phyloP scores from a whole-genome alignment of 2,888 invertebrate genomes.

The Polyommatus iphigenia region DNA sequence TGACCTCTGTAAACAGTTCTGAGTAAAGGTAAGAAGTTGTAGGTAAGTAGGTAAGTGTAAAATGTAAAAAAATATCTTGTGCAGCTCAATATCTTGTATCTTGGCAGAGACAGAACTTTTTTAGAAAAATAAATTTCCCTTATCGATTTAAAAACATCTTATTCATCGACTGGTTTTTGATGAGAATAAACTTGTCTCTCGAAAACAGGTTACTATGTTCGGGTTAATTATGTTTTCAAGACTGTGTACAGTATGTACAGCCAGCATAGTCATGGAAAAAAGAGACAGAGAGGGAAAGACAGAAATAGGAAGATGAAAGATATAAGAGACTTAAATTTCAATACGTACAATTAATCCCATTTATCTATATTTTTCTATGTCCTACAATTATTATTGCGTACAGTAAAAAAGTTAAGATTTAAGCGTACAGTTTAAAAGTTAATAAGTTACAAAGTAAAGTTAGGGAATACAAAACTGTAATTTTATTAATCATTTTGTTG shows the following conservation, averaged over 20 bases:
- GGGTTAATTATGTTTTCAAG: constrained; percentile 29
- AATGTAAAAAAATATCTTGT: not conserved
- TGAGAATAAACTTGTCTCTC: constrained; percentile 46
- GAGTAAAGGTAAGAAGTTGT: too few species aligned
- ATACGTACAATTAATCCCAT: not conserved
- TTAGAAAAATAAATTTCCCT: constrained; percentile 5
- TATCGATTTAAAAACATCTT: constrained; percentile 37
- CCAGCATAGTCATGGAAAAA: not conserved
- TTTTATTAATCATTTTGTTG: not conserved
- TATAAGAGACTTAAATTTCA: not conserved
- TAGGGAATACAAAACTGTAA: not conserved
- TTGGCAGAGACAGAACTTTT: not conserved
- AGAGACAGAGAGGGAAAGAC: not conserved
- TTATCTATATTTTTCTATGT: not conserved
- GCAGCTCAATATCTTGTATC: not conserved
- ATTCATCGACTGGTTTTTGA: constrained; percentile 51
- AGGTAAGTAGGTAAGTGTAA: not conserved
- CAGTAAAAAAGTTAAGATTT: not conserved
- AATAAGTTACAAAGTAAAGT: too few species aligned
- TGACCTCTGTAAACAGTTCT: too few species aligned
- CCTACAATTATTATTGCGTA: not conserved
- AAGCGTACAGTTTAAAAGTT: too few species aligned
- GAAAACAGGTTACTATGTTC: constrained; percentile 31
- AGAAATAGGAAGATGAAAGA: not conserved
- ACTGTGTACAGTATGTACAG: not conserved